phyloP scores from a whole-genome alignment of 2,113 vertebrate species.

The Pomatostomus ruficeps region DNA sequence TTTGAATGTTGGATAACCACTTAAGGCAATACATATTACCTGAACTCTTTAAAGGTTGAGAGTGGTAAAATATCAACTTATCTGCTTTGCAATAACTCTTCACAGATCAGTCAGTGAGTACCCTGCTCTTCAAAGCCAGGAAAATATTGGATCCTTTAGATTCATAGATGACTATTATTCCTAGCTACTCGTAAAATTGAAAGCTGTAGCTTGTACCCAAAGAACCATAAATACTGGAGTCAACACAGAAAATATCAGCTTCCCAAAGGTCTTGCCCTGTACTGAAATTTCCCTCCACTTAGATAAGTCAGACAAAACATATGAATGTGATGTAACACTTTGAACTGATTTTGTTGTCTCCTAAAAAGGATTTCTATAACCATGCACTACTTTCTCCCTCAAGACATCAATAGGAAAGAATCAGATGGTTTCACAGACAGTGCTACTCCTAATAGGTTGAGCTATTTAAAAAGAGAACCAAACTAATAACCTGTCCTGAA shows the following conservation, averaged over 20 bases:
- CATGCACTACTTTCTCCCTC: neutral
- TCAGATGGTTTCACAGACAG: neutral
- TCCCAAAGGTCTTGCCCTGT: neutral
- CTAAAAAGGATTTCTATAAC: neutral
- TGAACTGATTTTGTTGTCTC: neutral
- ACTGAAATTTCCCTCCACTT: neutral
- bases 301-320: neutral
- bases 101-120: neutral
- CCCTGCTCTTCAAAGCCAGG: neutral
- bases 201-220: neutral
- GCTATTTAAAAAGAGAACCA: neutral
- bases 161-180: neutral
- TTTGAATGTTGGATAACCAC: neutral
- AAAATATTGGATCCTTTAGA: neutral
- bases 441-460: neutral
- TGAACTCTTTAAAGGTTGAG: neutral
- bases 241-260: neutral
- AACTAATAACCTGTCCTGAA: neutral
- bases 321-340: rapidly evolving
- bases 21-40: neutral
- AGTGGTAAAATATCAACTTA: neutral
- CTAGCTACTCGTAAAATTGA: neutral
- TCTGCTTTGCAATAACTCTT: neutral
- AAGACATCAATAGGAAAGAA: neutral
- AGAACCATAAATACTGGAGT: neutral